Percentiles rank a stretch among this genome's conserved stretches.
Conservation (phyloP, 2,113 vertebrate genomes). For the Paradisaea rubra region DNA sequence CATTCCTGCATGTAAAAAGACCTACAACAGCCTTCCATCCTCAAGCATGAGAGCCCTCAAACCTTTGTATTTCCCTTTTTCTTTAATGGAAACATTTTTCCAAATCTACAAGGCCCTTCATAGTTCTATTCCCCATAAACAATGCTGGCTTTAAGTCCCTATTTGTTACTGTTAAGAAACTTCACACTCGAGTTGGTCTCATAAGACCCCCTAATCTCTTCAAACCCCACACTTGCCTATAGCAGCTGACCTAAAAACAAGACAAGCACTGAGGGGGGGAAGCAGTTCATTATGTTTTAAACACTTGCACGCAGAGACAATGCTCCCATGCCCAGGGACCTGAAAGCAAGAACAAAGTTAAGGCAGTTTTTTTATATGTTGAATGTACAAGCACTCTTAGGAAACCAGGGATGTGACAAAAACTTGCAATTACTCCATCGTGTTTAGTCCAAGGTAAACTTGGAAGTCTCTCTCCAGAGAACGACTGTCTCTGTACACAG, state of each 20-base stretch:
- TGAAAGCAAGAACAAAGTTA: not conserved
- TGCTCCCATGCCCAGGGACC: not conserved
- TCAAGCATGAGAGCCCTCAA: not conserved
- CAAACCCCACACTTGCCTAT: not conserved
- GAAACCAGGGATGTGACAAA: not conserved
- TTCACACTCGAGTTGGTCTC: slow-evolving; percentile 28
- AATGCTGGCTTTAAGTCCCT: not conserved
- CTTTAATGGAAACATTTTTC: not conserved
- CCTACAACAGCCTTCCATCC: not conserved
- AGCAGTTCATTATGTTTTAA: slow-evolving; percentile 18
- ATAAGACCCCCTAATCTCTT: not conserved
- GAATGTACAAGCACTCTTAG: not conserved
- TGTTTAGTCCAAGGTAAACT: not conserved
- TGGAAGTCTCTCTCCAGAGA: not conserved
- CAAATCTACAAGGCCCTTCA: not conserved
- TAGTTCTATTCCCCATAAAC: not conserved
- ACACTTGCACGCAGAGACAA: not conserved
- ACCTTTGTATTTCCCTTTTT: not conserved
- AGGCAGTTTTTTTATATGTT: not conserved
- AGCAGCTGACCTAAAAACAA: slow-evolving; percentile 32
- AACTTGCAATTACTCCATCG: not conserved
- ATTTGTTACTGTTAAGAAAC: slow-evolving; percentile 34
- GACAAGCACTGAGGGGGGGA: not conserved
- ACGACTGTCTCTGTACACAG: fast-evolving
- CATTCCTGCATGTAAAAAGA: not conserved